These are phyloP conservation scores for Drosophila formosana DNA, from an alignment of 2,888 invertebrate species.

Conservation along the genomic window DNA sequence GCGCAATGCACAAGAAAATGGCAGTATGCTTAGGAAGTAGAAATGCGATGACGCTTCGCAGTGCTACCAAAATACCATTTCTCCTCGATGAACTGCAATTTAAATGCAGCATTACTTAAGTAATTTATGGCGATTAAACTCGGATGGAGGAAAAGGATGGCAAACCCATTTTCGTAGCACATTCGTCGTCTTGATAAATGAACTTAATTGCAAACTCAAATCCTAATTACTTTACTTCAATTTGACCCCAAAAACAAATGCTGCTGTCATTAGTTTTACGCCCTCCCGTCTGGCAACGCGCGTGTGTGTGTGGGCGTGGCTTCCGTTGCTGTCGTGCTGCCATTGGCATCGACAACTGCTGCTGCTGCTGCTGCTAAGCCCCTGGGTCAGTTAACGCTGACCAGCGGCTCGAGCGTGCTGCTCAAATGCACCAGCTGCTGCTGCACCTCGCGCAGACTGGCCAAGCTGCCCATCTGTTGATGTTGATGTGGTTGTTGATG, in stretches of 20 bases:
- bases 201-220: constrained; percentile 76
- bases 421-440: constrained; percentile 71
- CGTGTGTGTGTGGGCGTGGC: constrained; percentile 44
- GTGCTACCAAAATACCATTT: constrained; percentile 3
- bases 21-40: constrained; percentile 45
- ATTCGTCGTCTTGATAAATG: constrained; percentile 60
- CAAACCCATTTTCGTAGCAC: constrained; percentile 9
- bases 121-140: constrained; percentile 18
- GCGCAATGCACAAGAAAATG: constrained; percentile 56
- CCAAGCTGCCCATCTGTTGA: constrained; percentile 67
- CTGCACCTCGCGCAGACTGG: constrained; percentile 70
- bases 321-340: constrained; percentile 69
- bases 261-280: constrained; percentile 71
- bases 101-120: constrained; percentile 12
- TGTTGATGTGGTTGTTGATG: constrained; percentile 46
- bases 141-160: neutral
- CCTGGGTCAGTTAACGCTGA: constrained; percentile 83
- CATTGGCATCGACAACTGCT: constrained; percentile 29
- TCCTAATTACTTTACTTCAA: constrained; percentile 73
- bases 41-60: constrained; percentile 1
- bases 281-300: constrained; percentile 30
- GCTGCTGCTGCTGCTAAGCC: constrained; percentile 23
- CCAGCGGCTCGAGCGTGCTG: constrained; percentile 81
- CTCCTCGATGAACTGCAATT: constrained; percentile 12
- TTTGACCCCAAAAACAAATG: constrained; percentile 59